Base-by-base conservation (phyloP, 1,140 invertebrate genomes). In the Sweltsa coloradensis region DNA sequence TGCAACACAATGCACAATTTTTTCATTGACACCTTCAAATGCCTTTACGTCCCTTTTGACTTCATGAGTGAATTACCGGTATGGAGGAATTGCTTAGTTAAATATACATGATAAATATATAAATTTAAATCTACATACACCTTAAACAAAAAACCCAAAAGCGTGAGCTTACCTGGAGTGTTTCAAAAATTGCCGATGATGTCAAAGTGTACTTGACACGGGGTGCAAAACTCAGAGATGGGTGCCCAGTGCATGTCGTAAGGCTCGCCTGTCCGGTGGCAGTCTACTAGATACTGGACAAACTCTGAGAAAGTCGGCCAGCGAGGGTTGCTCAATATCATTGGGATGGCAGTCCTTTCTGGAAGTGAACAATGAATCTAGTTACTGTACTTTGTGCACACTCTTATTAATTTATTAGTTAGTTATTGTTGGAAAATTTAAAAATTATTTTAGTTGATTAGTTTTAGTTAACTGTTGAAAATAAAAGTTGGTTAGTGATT, bases 161-260 rank as follows among this genome's bases (percentile, higher is more conserved):
- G n/a, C n/a, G n/a, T n/a, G n/a, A n/a, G n/a, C 58, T 68, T 56
- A 74, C 73, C 50, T 78, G 70, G 24, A 93, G 66, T 5, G 87
- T 90, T 67, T 93, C 88, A 60, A 89, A n/a, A 92, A 66, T 92
- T 90, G 22, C 86, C 78, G 41, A 93, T 83, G 34, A 90, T 73
- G 59, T 91, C 83, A 58, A 91, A 93, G 54, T 85, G 69, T 29
- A 93, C 83, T 67, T 84, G 76, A 66, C 90, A 94, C 0, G 89
- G 90, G 19, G 88, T 89, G 58, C 91, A 94, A 56, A 93, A 87
- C 53, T 80, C 75, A 6, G 79, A 78, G 49, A 89, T 82, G 0
- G 88, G 84, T 22, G 82, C 83, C 85, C 90, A 94, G 61, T 95
- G 91, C 79, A 93, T 91, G 61, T 95, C 90, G 22, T 89, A 69